These are phyloP conservation scores for Bambusicola thoracicus DNA, from an alignment of 2,113 vertebrate genomes.

Conservation along the genomic window DNA sequence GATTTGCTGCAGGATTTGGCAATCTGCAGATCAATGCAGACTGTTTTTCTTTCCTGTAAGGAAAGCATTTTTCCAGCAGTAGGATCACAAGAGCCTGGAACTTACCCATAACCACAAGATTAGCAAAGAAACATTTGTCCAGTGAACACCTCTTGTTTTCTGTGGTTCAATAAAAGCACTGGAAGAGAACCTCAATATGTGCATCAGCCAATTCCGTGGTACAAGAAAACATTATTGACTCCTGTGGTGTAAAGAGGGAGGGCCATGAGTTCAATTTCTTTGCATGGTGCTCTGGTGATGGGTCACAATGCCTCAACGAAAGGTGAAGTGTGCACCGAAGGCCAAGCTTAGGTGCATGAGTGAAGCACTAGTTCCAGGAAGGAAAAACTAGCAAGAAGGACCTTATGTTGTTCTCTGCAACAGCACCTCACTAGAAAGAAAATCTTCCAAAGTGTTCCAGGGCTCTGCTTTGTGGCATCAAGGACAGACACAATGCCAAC, in stretches of 20 bases:
- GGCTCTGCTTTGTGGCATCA: background rate
- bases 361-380: background rate
- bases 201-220: background rate
- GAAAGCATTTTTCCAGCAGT: background rate
- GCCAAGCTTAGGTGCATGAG: fast-evolving
- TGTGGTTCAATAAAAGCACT: background rate
- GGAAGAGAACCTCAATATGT: background rate
- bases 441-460: background rate
- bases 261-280: background rate
- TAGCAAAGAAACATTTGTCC: background rate
- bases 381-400: background rate
- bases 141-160: background rate
- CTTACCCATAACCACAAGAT: background rate
- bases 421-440: background rate
- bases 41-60: background rate
- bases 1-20: background rate
- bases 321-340: background rate
- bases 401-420: background rate
- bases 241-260: background rate
- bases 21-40: background rate
- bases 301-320: background rate
- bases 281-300: background rate
- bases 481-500: background rate
- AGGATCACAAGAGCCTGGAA: background rate
- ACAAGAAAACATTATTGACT: background rate